phyloP scores from a whole-genome alignment of 2,888 invertebrate genomes.

The Drosophila melanosoma region DNA sequence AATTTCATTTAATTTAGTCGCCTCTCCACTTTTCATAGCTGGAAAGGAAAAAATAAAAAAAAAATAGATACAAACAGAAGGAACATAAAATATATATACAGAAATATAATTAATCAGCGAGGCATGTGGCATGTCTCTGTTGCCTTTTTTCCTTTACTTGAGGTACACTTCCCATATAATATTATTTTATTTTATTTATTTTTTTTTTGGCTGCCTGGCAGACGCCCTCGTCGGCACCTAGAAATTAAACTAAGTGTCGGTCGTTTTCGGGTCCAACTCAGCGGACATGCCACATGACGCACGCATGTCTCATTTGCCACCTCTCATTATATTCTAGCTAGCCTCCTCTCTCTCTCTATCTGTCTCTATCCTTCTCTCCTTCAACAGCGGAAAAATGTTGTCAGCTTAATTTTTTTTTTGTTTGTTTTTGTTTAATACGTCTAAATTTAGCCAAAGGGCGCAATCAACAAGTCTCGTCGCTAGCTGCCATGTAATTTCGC shows the following conservation, averaged over 20 bases:
- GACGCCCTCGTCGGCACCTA: constrained; percentile 72
- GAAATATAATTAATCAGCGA: constrained; percentile 76
- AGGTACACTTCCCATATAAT: constrained; percentile 15
- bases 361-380: constrained; percentile 17
- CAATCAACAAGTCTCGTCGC: constrained; percentile 72
- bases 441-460: constrained; percentile 76
- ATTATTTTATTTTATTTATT: background rate
- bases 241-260: constrained; percentile 75
- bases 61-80: background rate
- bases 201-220: constrained; percentile 14
- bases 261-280: constrained; percentile 46
- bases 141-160: constrained; percentile 33
- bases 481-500: constrained; percentile 72
- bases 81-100: constrained; percentile 25
- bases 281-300: constrained; percentile 71
- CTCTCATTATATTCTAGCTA: constrained; percentile 2
- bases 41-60: constrained; percentile 6
- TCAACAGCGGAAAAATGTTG: constrained; percentile 66
- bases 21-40: constrained; percentile 57
- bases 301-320: constrained; percentile 60
- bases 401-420: constrained; percentile 77
- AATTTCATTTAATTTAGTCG: constrained; percentile 72
- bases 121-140: constrained; percentile 72
- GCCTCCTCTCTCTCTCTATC: background rate
- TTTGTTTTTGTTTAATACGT: constrained; percentile 55